phyloP scores from a whole-genome alignment of 2,113 vertebrate genomes.

The Barnardius zonarius region DNA sequence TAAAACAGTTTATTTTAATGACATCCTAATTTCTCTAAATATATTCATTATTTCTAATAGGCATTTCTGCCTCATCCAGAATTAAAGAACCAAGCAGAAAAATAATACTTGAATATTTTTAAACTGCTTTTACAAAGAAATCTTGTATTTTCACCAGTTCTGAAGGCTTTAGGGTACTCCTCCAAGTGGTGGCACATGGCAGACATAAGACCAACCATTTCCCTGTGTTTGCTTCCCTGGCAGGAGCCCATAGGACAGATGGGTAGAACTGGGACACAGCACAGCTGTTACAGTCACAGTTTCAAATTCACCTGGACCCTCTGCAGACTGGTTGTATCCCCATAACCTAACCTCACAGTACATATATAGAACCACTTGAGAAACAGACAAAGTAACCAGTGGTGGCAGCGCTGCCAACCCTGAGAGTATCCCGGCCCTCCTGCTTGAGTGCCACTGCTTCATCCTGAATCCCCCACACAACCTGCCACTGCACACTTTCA shows the following conservation, averaged over 20 bases:
- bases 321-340: background rate
- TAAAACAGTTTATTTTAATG: background rate
- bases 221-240: background rate
- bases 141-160: background rate
- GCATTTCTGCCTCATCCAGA: background rate
- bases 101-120: background rate
- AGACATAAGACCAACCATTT: background rate
- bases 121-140: background rate
- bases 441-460: fast-evolving
- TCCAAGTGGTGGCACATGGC: background rate
- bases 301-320: background rate
- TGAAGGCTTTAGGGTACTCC: background rate
- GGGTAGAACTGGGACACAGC: fast-evolving
- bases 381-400: background rate
- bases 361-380: background rate
- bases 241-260: background rate
- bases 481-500: background rate
- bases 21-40: background rate
- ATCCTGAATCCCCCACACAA: background rate
- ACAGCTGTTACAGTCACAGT: background rate
- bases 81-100: background rate
- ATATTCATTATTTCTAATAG: background rate
- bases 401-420: fast-evolving
- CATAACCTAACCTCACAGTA: background rate
- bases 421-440: background rate